Base-by-base conservation (phyloP, 2,113 vertebrate genomes). In the Mionectes macconnelli region DNA sequence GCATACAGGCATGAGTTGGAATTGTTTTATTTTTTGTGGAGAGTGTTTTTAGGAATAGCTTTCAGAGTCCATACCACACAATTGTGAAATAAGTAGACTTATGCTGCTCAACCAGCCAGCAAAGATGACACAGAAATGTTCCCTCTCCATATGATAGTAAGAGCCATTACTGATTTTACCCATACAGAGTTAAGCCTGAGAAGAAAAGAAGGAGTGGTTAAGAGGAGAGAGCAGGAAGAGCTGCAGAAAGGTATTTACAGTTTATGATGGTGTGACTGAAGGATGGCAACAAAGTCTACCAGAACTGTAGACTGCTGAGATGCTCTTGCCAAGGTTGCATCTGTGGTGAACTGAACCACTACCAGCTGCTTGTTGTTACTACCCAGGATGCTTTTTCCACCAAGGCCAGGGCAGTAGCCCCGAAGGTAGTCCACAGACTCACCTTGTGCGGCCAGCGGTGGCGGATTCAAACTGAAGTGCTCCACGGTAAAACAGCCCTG, bases 401-500 rank as follows among this genome's bases (percentile, higher is more conserved):
- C 56, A 5, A 47, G 27, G 40, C 35, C 52, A 22, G 21, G 44
- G 24, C 45, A 57, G 6, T 33, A 6, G 14, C 62, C 62, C 31
- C 25, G 44, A 13, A 67, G 44, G 35, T 30, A 31, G 25, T 20
- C 52, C 2, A 0, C 33, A 30, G 55, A 2, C 59, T 64, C 20
- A 3, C 59, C 24, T 57, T 1, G 0, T 0, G 1, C 0, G 9
- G 42, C 27, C 25, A 7, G 28, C 2, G 56, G 33, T 4, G 14
- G 23, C 14, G 39, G 49, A n/a, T 75, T 82, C 59, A 68, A 62
- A n/a, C 22, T 33, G 33, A 74, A 42, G 14, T 7, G 42, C 53
- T 88, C 2, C 1, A 9, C 56, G 50, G 17, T 6, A 59, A n/a
- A 87, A 52, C 56, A 91, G 39, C 35, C 81, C 69, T 31, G 60